Evolutionary conservation across 1,140 invertebrate species (phyloP), one percentile per base, ranked within the genome.

Genomic region (Lordiphosa collinella): DNA sequence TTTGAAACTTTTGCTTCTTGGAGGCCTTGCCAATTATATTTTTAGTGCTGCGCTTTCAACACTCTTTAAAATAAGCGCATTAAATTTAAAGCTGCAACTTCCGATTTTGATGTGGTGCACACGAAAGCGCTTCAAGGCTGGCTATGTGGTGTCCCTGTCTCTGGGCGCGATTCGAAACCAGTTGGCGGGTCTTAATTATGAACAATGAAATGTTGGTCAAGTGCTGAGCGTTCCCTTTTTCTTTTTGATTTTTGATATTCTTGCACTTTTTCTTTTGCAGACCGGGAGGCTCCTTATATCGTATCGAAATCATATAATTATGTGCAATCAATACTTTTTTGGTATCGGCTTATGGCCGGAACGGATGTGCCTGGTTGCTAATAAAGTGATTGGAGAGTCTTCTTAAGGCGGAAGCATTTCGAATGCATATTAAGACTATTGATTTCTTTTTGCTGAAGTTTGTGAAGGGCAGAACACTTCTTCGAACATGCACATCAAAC

Each of bases 241-340:
- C 22, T 55, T 48, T 73, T 48, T n/a, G n/a, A n/a, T n/a, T 59
- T 66, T 59, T 50, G 12, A 7, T 29, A 13, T 46, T 48, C 40
- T 31, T 7, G 32, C 12, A 11, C n/a, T n/a, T 12, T 11, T 16
- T 16, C 6, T 8, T 13, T 31, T 6, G 32, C 29, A 7, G 41
- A 7, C 40, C 41, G 34, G 36, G 43, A 12, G 56, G 50, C 52
- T 74, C 53, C 59, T 61, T 82, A 69, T 85, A 51, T 43, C 52
- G 52, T 40, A 68, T 56, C 50, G 50, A 72, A 64, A 84, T 82
- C 78, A 72, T 68, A 82, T 82, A 82, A 82, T 82, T 82, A 82
- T 82, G 67, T 82, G 78, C 73, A 82, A 82, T 82, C 78, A 84
- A 82, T 82, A 84, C 78, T 69, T 84, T 84, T 78, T 41, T 41